Evolutionary conservation across 2,113 vertebrate species (phyloP), one percentile per base, ranked within the genome.

Genomic region (Paradisaea rubra): DNA sequence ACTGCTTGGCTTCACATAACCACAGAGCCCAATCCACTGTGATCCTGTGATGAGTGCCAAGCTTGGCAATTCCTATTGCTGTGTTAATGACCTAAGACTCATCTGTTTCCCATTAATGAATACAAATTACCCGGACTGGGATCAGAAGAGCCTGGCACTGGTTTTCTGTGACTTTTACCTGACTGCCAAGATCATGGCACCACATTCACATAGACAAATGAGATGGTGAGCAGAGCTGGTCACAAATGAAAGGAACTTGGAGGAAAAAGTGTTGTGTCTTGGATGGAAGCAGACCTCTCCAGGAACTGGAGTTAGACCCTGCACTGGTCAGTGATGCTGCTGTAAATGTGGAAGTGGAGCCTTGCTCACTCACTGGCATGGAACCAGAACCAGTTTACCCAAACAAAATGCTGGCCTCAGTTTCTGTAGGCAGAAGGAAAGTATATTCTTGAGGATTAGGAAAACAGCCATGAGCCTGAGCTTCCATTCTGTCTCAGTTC

Each of bases 241-340:
- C 39, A 64, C 41, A 52, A 71, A 49, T 7, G 16, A 24, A 82
- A 57, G 23, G 22, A 45, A 45, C 31, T 68, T 42, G 3, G 49
- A 49, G 44, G 52, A 56, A 35, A 25, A 88, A 52, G 12, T 5
- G 10, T 6, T 5, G 6, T 7, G 22, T 39, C 31, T 25, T 42
- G n/a, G 25, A 33, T n/a, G 19, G 27, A 78, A 60, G 35, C 30
- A 90, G 24, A 24, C 12, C 15, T 81, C 60, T 54, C 27, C 50
- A 59, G 45, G 27, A 86, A 16, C 56, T 52, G 42, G 14, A 77
- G 42, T 28, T 2, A 80, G n/a, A 79, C 9, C 37, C 35, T 74
- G 41, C 44, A 37, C 52, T 1, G 2, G 20, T 19, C 1, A 45
- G 0, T 28, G 1, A 5, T 13, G 20, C 28, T 70, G 37, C 47